These are phyloP conservation scores for Stegodyphus mimosarum DNA, from an alignment of 1,140 invertebrate genomes.

Conservation along the genomic window DNA sequence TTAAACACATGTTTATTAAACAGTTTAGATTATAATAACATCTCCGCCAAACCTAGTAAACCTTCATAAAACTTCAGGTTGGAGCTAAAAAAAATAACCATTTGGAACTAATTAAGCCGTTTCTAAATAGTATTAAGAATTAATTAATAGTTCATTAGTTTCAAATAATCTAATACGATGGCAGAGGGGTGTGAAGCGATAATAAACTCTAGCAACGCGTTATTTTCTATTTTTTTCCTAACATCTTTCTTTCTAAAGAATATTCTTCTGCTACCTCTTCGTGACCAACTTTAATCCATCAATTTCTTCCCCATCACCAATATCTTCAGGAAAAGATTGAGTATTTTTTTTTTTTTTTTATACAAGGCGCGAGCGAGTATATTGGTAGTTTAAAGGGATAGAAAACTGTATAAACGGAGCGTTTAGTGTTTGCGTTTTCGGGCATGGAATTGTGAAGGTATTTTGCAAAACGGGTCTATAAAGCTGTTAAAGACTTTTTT, in stretches of 20 bases:
- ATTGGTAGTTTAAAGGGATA: not conserved
- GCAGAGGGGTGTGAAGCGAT: no score
- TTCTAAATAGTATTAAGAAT: no score
- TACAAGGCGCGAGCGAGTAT: not conserved
- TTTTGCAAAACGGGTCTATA: conserved; percentile 44
- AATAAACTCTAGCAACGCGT: no score
- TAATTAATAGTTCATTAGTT: no score
- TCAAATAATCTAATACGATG: no score
- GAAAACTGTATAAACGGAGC: not conserved
- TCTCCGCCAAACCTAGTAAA: no score
- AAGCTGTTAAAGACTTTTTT: conserved; percentile 42
- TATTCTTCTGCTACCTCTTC: conserved; percentile 2
- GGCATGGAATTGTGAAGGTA: not conserved
- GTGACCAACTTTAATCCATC: conserved; percentile 47
- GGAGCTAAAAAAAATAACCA: no score
- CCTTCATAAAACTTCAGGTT: no score
- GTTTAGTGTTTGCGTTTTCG: not conserved
- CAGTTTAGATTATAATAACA: no score
- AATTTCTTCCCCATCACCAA: conserved; percentile 28
- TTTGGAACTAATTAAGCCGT: no score
- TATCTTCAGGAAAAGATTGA: conserved; percentile 1
- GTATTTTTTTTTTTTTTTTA: not conserved
- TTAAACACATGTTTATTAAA: no score
- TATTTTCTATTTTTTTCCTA: not conserved
- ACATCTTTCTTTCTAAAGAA: not conserved